Evolutionary conservation across 1,140 invertebrate species (phyloP).

Genomic region (Aleiodes sp.): DNA sequence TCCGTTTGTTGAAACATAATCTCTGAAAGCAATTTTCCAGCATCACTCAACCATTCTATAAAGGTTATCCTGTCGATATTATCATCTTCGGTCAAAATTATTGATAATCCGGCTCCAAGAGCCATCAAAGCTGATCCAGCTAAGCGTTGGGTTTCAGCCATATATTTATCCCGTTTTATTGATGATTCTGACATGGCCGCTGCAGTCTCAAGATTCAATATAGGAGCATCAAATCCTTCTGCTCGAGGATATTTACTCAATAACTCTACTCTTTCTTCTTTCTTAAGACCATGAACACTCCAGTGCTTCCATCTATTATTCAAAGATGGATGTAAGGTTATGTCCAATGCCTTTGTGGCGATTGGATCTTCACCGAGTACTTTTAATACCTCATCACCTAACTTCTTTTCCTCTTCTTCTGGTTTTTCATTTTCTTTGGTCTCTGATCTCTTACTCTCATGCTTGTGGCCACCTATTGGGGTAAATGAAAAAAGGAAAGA

Average conservation of each 20-base stretch:
- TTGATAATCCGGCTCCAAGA: neutral
- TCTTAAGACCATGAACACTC: neutral
- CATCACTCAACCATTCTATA: neutral
- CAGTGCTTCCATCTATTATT: neutral
- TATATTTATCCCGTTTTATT: conserved; percentile 5
- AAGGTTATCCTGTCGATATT: neutral
- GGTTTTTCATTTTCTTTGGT: neutral
- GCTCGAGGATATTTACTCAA: conserved; percentile 13
- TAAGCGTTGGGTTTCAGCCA: neutral
- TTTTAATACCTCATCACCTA: neutral
- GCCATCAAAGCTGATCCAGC: conserved; percentile 24
- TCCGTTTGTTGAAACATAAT: neutral
- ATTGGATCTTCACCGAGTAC: conserved; percentile 24
- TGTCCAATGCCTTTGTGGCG: neutral
- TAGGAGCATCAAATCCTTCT: conserved; percentile 11
- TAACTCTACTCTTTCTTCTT: conserved; percentile 20
- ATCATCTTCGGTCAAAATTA: neutral
- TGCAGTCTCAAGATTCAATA: neutral
- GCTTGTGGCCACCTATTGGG: too few relatives aligned
- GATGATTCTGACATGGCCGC: neutral
- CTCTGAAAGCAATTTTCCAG: neutral
- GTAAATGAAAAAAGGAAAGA: too few relatives aligned
- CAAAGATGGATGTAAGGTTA: conserved; percentile 16
- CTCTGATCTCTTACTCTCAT: neutral
- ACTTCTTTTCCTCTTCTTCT: neutral